Evolutionary conservation across 2,113 vertebrate species (phyloP).

Genomic region (Notarius quadriscutis): DNA sequence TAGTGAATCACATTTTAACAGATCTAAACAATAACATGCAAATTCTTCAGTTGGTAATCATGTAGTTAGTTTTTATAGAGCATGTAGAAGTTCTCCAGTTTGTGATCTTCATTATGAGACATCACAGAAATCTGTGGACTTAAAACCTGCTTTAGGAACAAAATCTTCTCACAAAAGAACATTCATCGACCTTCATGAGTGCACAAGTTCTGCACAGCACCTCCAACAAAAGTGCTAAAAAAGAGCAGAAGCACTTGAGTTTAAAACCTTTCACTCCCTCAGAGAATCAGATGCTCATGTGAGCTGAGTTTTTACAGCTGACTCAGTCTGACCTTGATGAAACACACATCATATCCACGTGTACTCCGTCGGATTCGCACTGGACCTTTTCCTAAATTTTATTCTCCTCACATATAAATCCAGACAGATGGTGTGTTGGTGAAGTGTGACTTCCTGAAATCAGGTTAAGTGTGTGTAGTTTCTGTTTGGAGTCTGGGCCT

Average conservation of each 20-base stretch:
- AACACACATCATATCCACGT: neutral
- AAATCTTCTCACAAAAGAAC: neutral
- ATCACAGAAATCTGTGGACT: neutral
- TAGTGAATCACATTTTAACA: neutral
- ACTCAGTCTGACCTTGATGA: neutral
- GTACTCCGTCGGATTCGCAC: neutral
- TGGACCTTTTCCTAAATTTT: neutral
- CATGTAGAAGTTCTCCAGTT: neutral
- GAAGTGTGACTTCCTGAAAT: neutral
- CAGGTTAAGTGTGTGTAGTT: constrained; percentile 8
- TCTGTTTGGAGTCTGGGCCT: neutral
- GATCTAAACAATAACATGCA: neutral
- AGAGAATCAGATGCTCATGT: neutral
- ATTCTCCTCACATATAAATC: neutral
- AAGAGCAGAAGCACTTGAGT: neutral
- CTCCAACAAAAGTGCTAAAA: neutral
- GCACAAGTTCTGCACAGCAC: neutral
- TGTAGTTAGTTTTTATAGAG: neutral
- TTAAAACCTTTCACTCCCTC: neutral
- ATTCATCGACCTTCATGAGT: neutral
- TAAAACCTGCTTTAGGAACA: neutral
- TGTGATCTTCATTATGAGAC: neutral
- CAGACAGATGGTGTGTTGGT: neutral
- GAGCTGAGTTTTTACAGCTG: neutral
- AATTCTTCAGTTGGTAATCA: neutral